Conservation (phyloP, 2,113 vertebrate genomes). For the Cisticola juncidis region DNA sequence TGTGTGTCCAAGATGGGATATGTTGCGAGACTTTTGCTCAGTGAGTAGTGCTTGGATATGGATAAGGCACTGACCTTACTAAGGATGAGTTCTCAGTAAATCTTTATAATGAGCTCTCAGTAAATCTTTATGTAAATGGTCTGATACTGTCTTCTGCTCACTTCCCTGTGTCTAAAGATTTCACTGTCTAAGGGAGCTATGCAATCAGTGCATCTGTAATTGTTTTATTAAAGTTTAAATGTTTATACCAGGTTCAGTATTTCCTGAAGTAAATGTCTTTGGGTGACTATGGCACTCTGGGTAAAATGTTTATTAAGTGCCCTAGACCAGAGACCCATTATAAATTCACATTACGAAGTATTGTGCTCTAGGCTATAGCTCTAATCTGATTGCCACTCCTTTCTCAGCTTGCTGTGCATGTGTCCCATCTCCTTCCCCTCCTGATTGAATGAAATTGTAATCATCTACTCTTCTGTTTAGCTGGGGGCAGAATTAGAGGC, state of each 20-base stretch:
- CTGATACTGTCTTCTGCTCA: not conserved
- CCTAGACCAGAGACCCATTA: conserved; percentile 14
- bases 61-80: not conserved
- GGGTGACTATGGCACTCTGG: not conserved
- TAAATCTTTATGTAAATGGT: not conserved
- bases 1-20: not conserved
- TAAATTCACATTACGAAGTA: not conserved
- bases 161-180: not conserved
- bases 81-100: not conserved
- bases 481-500: conserved; percentile 17
- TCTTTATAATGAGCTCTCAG: not conserved
- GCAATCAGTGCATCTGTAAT: not conserved
- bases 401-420: conserved; percentile 19
- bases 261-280: conserved; percentile 26
- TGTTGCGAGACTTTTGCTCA: not conserved
- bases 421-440: conserved; percentile 11
- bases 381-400: conserved; percentile 47
- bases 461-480: conserved; percentile 15
- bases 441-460: conserved; percentile 42
- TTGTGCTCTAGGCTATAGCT: conserved; percentile 31
- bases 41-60: not conserved
- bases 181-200: not conserved
- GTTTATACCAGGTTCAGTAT: conserved; percentile 12
- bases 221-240: conserved; percentile 46
- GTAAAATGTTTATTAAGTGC: not conserved